Conservation (phyloP, 2,888 invertebrate genomes). For the Parnassius glacialis region DNA sequence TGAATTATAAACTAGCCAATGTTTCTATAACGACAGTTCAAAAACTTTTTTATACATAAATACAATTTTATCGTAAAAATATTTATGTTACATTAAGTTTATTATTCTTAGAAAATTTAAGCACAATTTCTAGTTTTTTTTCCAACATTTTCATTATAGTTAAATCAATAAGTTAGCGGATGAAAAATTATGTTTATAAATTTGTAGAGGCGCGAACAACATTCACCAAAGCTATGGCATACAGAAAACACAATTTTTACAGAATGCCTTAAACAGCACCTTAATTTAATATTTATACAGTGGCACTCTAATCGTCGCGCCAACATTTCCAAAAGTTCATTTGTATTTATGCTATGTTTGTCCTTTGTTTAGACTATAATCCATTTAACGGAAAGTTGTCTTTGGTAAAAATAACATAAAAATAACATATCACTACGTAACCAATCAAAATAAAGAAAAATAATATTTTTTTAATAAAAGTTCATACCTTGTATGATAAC, state of each 20-base stretch:
- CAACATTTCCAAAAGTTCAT: slow-evolving; percentile 62
- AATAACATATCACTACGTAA: slow-evolving; percentile 42
- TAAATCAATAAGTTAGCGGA: slow-evolving; percentile 31
- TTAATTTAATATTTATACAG: slow-evolving; percentile 55
- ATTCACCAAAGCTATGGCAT: slow-evolving; percentile 48
- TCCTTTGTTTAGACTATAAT: slow-evolving; percentile 49
- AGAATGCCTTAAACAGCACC: slow-evolving; percentile 49
- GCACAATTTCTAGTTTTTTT: slow-evolving; percentile 35
- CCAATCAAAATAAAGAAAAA: slow-evolving; percentile 56
- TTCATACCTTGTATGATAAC: slow-evolving; percentile 81
- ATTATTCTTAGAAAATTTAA: slow-evolving; percentile 51
- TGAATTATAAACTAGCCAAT: slow-evolving; percentile 47
- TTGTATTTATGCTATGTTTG: slow-evolving; percentile 49
- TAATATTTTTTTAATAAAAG: slow-evolving; percentile 56
- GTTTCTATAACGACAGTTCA: slow-evolving; percentile 40
- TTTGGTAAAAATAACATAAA: slow-evolving; percentile 73
- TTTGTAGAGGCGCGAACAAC: slow-evolving; percentile 47
- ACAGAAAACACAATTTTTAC: slow-evolving; percentile 42
- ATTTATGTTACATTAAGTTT: slow-evolving; percentile 57
- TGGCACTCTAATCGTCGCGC: slow-evolving; percentile 71
- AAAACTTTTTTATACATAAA: slow-evolving; percentile 61
- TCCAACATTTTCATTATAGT: slow-evolving; percentile 28
- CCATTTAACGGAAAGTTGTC: slow-evolving; percentile 66
- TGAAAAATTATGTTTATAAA: slow-evolving; percentile 28
- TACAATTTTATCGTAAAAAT: slow-evolving; percentile 69